Evolutionary conservation across 2,797 vertebrate species (phyloP).

Genomic region (Mormyrops boulengeri): DNA sequence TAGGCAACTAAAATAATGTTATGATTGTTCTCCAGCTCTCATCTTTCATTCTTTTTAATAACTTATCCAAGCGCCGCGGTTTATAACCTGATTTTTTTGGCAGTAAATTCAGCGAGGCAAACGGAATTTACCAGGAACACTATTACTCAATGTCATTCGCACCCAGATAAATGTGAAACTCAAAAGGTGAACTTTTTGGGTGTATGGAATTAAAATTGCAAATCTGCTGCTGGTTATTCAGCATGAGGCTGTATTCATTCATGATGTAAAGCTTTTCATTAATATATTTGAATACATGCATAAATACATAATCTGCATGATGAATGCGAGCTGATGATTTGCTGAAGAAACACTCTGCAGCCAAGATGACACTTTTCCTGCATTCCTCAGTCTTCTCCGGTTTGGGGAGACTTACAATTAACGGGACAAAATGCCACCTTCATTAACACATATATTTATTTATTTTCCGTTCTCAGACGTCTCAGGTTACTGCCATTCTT

Average conservation of each 20-base stretch:
- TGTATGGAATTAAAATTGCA: constrained; percentile 11
- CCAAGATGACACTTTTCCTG: background rate
- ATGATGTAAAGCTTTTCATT: constrained; percentile 8
- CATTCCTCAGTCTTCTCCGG: background rate
- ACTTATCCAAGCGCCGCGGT: background rate
- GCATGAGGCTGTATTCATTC: background rate
- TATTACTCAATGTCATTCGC: constrained; percentile 2
- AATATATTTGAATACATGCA: constrained; percentile 10
- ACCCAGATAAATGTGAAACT: constrained; percentile 9
- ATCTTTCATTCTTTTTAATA: background rate
- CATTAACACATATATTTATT: constrained; percentile 59
- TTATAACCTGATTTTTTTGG: background rate
- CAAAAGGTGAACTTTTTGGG: constrained; percentile 5
- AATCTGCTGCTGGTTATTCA: constrained; percentile 1
- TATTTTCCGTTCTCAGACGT: constrained; percentile 62
- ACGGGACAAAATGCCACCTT: constrained; percentile 42
- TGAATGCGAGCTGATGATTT: background rate
- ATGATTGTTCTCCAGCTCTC: background rate
- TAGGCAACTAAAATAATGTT: constrained; percentile 1
- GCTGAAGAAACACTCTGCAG: constrained; percentile 24
- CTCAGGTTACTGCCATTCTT: constrained; percentile 59
- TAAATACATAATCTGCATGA: constrained; percentile 10
- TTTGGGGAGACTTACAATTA: constrained; percentile 45
- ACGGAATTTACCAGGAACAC: background rate
- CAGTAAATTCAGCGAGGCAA: background rate